Evolutionary conservation across 1,140 invertebrate genomes (phyloP), one percentile per base, ranked within the genome.

Genomic region (Sarcophaga bullata): DNA sequence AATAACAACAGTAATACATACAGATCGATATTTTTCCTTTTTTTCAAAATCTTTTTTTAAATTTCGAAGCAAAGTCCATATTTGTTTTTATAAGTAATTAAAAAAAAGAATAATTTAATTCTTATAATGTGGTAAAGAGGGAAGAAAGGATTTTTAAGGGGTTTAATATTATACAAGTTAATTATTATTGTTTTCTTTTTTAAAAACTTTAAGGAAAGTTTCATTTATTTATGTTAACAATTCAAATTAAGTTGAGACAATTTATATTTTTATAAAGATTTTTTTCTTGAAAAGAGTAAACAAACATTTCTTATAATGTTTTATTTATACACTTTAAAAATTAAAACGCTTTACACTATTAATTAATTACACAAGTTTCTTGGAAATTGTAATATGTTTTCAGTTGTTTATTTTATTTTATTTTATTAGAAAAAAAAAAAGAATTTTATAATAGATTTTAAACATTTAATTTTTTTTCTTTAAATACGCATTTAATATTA

Each of bases 1-100:
- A 68, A 68, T 68, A 68, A 68, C 62, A 68, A 68, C 62, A 68
- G 19, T 68, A 48, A 76, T 48, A 76, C 48, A 76, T 76, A 48
- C 48, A 47, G 48, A 76, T 48, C 73, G 25, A 37, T 37, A 1
- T 2, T 37, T 37, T 37, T 37, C 25, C 25, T 37, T 37, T 37
- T 37, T 37, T 37, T 37, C 4, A 37, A 37, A 4, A n/a, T n/a
- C n/a, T n/a, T 37, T 48, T 48, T 76, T n/a, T 47, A 76, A 37
- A 47, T 48, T 76, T 76, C 47, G 73, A 49, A 47, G 47, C 46
- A 76, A 76, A 76, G 48, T 48, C 48, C 37, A 76, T 76, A 15
- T 49, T 48, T 15, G n/a, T 0, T 58, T 58, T 58, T 6, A 68
- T 19, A 68, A 25, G 19, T 68, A n/a, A 8, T 68, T 68, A 19